A percentile compares a stretch with the other conserved stretches of the same genome.
Conservation (phyloP, 2,797 vertebrate species). For the Mormyrops boulengeri region DNA sequence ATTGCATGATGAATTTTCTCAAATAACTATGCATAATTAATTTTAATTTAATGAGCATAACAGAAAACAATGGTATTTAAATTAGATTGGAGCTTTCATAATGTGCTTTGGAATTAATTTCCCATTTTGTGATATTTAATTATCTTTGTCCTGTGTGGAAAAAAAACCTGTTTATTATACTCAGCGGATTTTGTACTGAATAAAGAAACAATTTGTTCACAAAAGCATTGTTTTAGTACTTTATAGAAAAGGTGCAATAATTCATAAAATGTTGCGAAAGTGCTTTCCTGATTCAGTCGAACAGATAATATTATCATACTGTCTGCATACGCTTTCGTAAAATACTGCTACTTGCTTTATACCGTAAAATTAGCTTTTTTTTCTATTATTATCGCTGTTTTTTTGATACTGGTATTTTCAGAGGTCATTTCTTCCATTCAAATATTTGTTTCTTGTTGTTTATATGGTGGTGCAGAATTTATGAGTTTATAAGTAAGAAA, state of each 20-base stretch:
- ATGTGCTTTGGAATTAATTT: conserved; percentile 16
- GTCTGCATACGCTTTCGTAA: not conserved
- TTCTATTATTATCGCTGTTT: not conserved
- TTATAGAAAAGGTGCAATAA: conserved; percentile 8
- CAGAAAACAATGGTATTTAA: conserved; percentile 20
- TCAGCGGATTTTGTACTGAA: conserved; percentile 8
- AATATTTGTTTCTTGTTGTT: not conserved
- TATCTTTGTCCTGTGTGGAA: conserved; percentile 14
- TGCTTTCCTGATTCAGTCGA: not conserved
- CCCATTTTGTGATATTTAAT: conserved; percentile 21
- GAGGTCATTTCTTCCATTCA: not conserved
- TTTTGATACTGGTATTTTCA: not conserved
- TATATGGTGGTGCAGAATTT: not conserved
- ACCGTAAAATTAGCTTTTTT: not conserved
- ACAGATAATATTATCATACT: not conserved
- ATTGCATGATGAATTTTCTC: conserved; percentile 12
- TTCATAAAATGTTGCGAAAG: not conserved
- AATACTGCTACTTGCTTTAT: not conserved
- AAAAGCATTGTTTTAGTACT: not conserved
- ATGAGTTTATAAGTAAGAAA: not conserved
- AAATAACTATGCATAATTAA: conserved; percentile 22
- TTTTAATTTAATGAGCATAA: conserved; percentile 18
- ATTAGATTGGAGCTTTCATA: conserved; percentile 8
- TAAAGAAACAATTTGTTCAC: conserved; percentile 10
- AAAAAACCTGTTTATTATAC: conserved; percentile 12